Percentiles rank a stretch among this genome's conserved stretches.
Conservation (phyloP, 2,888 invertebrate genomes). For the Saturnia pavonia region DNA sequence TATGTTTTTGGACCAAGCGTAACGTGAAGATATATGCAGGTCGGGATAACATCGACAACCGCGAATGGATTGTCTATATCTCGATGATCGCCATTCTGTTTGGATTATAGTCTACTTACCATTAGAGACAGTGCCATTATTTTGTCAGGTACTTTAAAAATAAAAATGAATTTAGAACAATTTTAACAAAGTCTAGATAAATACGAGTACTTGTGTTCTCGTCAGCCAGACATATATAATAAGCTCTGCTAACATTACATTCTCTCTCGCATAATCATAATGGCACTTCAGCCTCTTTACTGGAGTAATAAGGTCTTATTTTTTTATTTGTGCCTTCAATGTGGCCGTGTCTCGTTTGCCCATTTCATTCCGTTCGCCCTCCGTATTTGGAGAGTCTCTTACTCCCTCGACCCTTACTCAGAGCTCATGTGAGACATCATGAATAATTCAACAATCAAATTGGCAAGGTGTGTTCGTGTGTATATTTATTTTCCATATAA, state of each 20-base stretch:
- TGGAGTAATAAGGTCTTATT: constrained; percentile 52
- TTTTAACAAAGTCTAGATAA: background rate
- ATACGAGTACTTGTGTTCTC: constrained; percentile 4
- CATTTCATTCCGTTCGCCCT: constrained; percentile 65
- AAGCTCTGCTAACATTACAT: constrained; percentile 24
- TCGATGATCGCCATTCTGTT: too few species aligned
- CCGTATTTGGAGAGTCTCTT: constrained; percentile 60
- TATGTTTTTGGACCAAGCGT: too few species aligned
- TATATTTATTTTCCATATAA: constrained; percentile 73
- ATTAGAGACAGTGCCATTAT: too few species aligned
- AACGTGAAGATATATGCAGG: too few species aligned
- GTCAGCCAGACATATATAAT: constrained; percentile 9
- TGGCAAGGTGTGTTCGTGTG: constrained; percentile 72
- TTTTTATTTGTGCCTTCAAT: constrained; percentile 58
- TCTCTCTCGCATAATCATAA: constrained; percentile 43
- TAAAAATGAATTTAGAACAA: background rate
- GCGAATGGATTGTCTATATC: too few species aligned
- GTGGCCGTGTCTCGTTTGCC: constrained; percentile 60
- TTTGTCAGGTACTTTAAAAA: too few species aligned
- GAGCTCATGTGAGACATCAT: constrained; percentile 68
- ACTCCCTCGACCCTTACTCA: constrained; percentile 53
- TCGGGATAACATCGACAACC: too few species aligned
- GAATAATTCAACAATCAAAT: constrained; percentile 80
- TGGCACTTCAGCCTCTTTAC: constrained; percentile 43
- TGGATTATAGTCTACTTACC: too few species aligned